Base-by-base conservation (phyloP, 1,140 invertebrate genomes). In the Babylonia areolata region DNA sequence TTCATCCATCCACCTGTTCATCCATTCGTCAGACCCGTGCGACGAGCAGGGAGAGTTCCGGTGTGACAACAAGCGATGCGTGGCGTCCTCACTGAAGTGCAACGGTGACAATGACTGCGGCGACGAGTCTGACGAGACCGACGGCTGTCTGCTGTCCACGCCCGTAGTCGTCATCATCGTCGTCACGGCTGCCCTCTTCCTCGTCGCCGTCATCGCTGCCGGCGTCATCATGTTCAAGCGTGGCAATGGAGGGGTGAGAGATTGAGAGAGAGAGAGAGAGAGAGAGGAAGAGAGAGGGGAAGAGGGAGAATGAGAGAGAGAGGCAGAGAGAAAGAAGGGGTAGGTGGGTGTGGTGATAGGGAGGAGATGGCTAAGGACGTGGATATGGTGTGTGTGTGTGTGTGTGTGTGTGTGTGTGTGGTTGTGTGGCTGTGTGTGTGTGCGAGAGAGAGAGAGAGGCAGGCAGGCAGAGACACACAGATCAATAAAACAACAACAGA, bases 101-200 rank as follows among this genome's bases (percentile, higher is more conserved):
- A 78, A 85, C 75, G 84, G 84, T 20, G 31, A 64, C 46, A 33
- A 85, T 46, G 75, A 85, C 77, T 85, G 84, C 46, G 84, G 84
- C 51, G 84, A 85, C 51, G 54, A 85, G 17, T 78, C 73, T 31
- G 84, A 85, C 75, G 84, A 85, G 39, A 85, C 73, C 23, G 75
- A 79, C 23, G 84, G 84, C 71, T 85, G 84, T 37, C 77, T 85
- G 1, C 42, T 79, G 11, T 85, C 84, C 28, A 39, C 73, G 1
- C 39, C 77, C 35, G 73, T 85, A 46, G 40, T 80, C 75, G 28
- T 33, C 51, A 58, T 79, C 51, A 85, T 85, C 51, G 75, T 33
- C 75, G 42, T 35, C 0, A 46, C 28, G 17, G 17, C 84, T 23
- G n/a, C 28, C 84, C 6, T 40, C 15, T 35, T 85, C 17, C 33